Evolutionary conservation across 2,797 vertebrate species (phyloP), one percentile per base, ranked within the genome.

Genomic region (Avahi laniger): DNA sequence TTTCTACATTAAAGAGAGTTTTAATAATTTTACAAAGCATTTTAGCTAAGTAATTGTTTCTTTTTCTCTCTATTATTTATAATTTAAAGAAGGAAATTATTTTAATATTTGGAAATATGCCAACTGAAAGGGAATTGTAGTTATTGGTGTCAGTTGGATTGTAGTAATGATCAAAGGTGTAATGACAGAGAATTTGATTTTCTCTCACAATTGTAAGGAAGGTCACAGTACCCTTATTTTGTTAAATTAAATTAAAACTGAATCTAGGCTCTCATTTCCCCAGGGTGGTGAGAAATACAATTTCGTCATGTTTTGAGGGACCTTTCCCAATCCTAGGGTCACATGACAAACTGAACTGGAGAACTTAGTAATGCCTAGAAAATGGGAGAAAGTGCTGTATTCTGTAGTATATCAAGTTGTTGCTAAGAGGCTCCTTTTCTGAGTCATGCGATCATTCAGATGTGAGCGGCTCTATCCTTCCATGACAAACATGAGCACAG

Each of bases 401-500:
- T 85, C 33, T 61, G 20, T 4, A n/a, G 4, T 5, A 28, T 7
- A 17, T 13, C 24, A 4, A 24, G 7, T 11, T 46, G 4, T 63
- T 69, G 61, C 26, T 10, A 35, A 69, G 20, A 35, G 11, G 8
- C 38, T 59, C 14, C 41, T 65, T 48, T 86, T 83, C 50, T 46
- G 83, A 91, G 26, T 4, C 43, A 4, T 7, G 1, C 10, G 5
- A 20, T 7, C 15, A 17, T 48, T 61, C 2, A 38, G 4, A 38
- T 1, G 22, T 63, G 35, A 72, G 14, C 11, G 11, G 10, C 3
- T 91, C 30, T 10, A 1, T 57, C 12, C 13, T 76, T 79, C n/a
- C 14, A 9, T 13, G 0, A 20, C 0, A 13, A 57, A 10, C 12
- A 1, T 0, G 24, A 63, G 2, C 22, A 22, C 22, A n/a, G 52